phyloP scores from a whole-genome alignment of 2,113 vertebrate genomes.

The Orthonyx spaldingii region DNA sequence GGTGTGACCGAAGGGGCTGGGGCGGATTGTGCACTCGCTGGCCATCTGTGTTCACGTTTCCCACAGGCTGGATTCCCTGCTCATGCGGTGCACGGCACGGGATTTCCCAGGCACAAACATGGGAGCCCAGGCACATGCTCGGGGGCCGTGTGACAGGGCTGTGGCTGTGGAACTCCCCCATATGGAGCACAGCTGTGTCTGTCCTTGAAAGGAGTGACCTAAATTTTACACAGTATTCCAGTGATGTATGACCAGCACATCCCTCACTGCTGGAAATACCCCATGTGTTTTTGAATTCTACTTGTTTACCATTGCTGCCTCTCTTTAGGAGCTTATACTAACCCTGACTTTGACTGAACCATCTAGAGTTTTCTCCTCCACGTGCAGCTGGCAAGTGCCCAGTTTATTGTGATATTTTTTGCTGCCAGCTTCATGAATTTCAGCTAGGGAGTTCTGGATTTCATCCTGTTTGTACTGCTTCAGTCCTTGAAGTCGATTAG shows the following conservation, averaged over 20 bases:
- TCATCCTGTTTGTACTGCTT: neutral
- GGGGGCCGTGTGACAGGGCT: neutral
- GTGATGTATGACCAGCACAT: neutral
- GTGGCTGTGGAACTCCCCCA: constrained; percentile 28
- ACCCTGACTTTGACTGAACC: neutral
- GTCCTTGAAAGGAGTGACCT: constrained; percentile 51
- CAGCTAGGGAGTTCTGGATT: neutral
- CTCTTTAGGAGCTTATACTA: neutral
- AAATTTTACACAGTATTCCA: constrained; percentile 49
- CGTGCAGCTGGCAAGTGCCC: neutral
- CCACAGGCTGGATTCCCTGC: constrained; percentile 21
- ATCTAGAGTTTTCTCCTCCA: constrained; percentile 5
- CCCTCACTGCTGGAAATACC: constrained; percentile 18
- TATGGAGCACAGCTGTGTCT: constrained; percentile 63
- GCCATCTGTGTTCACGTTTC: constrained; percentile 26
- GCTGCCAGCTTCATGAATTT: neutral
- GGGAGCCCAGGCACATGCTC: constrained; percentile 47
- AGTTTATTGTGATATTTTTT: constrained; percentile 4
- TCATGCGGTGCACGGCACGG: neutral
- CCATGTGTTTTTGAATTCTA: neutral
- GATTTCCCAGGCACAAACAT: constrained; percentile 50
- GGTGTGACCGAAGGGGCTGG: fast-evolving
- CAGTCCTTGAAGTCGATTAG: neutral
- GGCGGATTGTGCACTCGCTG: neutral
- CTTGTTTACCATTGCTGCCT: constrained; percentile 34